Conservation (phyloP, 2,797 vertebrate genomes). For the Leptoclinus maculatus region DNA sequence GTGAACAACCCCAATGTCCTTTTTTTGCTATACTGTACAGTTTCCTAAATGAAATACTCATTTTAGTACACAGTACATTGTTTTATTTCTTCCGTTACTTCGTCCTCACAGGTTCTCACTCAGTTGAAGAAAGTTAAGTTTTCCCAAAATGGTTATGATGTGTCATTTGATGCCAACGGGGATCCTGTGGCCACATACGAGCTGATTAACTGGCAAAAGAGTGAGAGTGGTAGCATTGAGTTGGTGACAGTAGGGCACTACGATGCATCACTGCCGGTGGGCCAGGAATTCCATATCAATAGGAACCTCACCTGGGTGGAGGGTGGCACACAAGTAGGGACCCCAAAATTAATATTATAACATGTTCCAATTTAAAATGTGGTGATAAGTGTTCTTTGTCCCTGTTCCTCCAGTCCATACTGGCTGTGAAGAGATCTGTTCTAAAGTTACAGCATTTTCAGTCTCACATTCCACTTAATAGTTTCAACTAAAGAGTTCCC, state of each 20-base stretch:
- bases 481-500: background rate
- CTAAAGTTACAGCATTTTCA: background rate
- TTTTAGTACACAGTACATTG: background rate
- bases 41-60: accelerated
- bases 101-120: constrained; percentile 61
- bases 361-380: background rate
- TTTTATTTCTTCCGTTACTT: background rate
- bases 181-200: constrained; percentile 81
- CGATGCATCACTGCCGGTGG: constrained; percentile 68
- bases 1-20: background rate
- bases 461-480: background rate
- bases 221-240: constrained; percentile 47
- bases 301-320: constrained; percentile 70
- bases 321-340: constrained; percentile 54
- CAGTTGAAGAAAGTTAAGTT: constrained; percentile 75
- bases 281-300: constrained; percentile 68
- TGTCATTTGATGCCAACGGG: constrained; percentile 81
- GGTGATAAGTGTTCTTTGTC: too few species aligned
- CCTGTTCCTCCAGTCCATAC: background rate
- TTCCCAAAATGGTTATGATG: constrained; percentile 72
- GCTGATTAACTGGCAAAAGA: constrained; percentile 81
- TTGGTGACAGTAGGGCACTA: constrained; percentile 78
- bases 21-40: too few species aligned
- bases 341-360: background rate
- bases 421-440: background rate